phyloP scores from a whole-genome alignment of 2,888 invertebrate genomes.

The Torymus texanus region DNA sequence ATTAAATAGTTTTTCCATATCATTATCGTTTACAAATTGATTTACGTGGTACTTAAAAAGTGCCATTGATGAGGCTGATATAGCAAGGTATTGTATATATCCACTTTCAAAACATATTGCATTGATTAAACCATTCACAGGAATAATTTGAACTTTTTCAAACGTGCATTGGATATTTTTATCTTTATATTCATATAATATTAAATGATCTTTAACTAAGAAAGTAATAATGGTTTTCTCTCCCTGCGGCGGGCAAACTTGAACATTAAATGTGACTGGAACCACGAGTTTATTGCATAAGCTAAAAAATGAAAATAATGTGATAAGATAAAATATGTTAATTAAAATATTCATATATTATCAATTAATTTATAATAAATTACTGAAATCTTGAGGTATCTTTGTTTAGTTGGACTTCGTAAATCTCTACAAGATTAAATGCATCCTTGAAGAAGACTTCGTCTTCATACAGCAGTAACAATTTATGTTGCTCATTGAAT shows the following conservation, averaged over 20 bases:
- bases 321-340: neutral
- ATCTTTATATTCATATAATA: constrained; percentile 62
- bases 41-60: constrained; percentile 62
- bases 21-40: constrained; percentile 59
- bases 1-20: constrained; percentile 61
- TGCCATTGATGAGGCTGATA: constrained; percentile 62
- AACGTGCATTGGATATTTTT: constrained; percentile 57
- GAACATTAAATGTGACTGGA: constrained; percentile 58
- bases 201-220: constrained; percentile 57
- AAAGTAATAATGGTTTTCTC: constrained; percentile 58
- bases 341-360: neutral
- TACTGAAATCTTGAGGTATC: constrained; percentile 67
- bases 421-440: constrained; percentile 67
- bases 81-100: constrained; percentile 64
- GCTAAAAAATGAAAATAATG: constrained; percentile 42
- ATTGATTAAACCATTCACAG: constrained; percentile 60
- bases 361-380: neutral
- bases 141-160: constrained; percentile 57
- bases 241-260: constrained; percentile 60
- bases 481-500: constrained; percentile 61
- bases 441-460: constrained; percentile 50
- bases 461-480: constrained; percentile 64
- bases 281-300: constrained; percentile 20
- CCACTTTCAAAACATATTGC: constrained; percentile 68
- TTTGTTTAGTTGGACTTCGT: constrained; percentile 66